phyloP scores from a whole-genome alignment of 2,113 vertebrate genomes.

The Motacilla alba region DNA sequence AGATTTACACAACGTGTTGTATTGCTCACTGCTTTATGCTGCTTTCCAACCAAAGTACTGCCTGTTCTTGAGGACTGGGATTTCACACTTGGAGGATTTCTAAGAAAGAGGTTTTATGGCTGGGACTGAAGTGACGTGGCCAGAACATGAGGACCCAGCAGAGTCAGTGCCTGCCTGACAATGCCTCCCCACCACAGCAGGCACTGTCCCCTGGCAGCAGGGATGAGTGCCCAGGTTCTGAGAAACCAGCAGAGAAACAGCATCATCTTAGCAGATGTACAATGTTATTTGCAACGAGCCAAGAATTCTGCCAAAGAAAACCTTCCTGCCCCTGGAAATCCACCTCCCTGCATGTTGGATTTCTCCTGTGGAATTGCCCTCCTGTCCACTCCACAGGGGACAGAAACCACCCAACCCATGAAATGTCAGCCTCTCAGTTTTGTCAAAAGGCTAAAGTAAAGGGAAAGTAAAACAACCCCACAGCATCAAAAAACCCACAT shows the following conservation, averaged over 20 bases:
- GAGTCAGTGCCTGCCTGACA: accelerated
- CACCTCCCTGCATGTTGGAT: neutral
- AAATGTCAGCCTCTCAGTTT: neutral
- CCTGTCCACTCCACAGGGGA: neutral
- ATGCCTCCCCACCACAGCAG: neutral
- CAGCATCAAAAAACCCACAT: neutral
- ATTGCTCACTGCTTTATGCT: neutral
- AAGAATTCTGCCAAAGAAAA: neutral
- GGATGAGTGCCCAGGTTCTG: neutral
- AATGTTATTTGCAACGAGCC: accelerated
- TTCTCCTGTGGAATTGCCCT: neutral
- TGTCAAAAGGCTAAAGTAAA: neutral
- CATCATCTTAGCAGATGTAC: accelerated
- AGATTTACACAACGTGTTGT: neutral
- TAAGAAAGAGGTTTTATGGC: neutral
- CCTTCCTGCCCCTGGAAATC: neutral
- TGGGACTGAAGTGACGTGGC: neutral
- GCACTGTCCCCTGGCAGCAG: neutral
- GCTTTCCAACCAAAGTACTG: neutral
- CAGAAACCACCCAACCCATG: neutral
- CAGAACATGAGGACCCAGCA: accelerated
- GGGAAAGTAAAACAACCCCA: neutral
- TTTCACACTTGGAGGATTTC: neutral
- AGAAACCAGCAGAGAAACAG: neutral
- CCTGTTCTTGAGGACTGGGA: neutral